phyloP scores from a whole-genome alignment of 2,797 vertebrate species.

The Phoeniculus purpureus region DNA sequence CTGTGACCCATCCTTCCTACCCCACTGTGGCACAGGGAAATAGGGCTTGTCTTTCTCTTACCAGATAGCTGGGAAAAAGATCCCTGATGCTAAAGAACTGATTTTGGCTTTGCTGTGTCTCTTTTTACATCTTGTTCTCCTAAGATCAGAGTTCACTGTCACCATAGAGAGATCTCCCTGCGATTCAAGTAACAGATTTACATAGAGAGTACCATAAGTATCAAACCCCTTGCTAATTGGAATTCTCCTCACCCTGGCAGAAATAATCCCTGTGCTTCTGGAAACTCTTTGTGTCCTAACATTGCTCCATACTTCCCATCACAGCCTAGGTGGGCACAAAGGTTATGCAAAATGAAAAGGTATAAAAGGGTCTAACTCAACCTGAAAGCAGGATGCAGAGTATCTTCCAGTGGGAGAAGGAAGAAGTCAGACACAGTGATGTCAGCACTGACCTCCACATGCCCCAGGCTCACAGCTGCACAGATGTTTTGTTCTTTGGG shows the following conservation, averaged over 20 bases:
- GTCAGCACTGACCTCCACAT: neutral
- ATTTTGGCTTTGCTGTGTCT: neutral
- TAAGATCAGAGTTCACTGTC: neutral
- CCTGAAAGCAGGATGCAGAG: neutral
- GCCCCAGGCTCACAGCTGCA: neutral
- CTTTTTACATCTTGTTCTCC: neutral
- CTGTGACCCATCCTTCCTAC: neutral
- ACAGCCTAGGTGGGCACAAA: neutral
- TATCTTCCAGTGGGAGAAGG: neutral
- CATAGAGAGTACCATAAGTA: neutral
- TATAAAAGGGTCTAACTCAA: neutral
- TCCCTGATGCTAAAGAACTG: neutral
- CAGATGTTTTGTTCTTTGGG: neutral
- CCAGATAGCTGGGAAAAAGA: neutral
- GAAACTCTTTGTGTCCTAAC: neutral
- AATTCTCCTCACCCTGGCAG: neutral
- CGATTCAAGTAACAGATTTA: neutral
- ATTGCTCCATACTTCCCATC: neutral
- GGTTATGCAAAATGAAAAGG: neutral
- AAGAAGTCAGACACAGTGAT: fast-evolving
- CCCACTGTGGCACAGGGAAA: fast-evolving
- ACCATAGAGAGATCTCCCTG: neutral
- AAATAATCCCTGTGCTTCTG: neutral
- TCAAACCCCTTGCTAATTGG: neutral
- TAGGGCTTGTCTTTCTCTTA: neutral